Evolutionary conservation across 2,888 invertebrate genomes (phyloP).

Genomic region (Cylloceria caligata): DNA sequence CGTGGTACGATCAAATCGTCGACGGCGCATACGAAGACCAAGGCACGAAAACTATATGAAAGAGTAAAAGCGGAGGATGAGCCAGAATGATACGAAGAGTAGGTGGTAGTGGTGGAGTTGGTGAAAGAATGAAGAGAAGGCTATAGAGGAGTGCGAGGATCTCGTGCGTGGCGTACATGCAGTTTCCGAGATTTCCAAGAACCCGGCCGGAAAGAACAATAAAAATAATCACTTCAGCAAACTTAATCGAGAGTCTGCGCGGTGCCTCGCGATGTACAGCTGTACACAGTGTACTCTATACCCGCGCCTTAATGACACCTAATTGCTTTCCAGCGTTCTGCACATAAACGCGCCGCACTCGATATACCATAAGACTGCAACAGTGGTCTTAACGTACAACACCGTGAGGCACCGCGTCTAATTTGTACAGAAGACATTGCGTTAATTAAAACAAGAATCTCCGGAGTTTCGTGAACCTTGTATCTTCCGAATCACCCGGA

Average conservation of each 20-base stretch:
- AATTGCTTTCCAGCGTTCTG: conserved; percentile 83
- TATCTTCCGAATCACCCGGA: conserved; percentile 15
- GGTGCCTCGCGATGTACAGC: conserved; percentile 39
- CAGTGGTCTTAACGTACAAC: conserved; percentile 26
- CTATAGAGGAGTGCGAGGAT: conserved; percentile 69
- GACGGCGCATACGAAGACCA: conserved; percentile 29
- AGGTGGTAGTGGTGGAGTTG: conserved; percentile 49
- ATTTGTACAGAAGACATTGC: conserved; percentile 45
- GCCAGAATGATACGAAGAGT: conserved; percentile 45
- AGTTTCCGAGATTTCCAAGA: conserved; percentile 82
- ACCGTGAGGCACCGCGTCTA: conserved; percentile 25
- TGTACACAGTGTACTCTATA: conserved; percentile 57
- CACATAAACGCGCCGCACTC: conserved; percentile 77
- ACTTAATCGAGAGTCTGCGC: conserved; percentile 78
- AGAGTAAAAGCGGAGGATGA: conserved; percentile 24
- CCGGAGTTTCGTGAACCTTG: conserved; percentile 20
- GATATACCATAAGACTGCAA: conserved; percentile 68
- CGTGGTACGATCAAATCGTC: conserved; percentile 20
- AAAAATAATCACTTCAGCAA: conserved; percentile 83
- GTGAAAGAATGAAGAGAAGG: conserved; percentile 68
- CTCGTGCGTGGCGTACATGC: conserved; percentile 76
- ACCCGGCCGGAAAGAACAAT: conserved; percentile 84
- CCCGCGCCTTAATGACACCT: conserved; percentile 81
- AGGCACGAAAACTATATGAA: conserved; percentile 22
- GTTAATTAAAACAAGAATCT: conserved; percentile 49